Percentiles rank a stretch among this genome's conserved stretches.
phyloP scores from a whole-genome alignment of 2,888 invertebrate species.

The Apamea epomidion region DNA sequence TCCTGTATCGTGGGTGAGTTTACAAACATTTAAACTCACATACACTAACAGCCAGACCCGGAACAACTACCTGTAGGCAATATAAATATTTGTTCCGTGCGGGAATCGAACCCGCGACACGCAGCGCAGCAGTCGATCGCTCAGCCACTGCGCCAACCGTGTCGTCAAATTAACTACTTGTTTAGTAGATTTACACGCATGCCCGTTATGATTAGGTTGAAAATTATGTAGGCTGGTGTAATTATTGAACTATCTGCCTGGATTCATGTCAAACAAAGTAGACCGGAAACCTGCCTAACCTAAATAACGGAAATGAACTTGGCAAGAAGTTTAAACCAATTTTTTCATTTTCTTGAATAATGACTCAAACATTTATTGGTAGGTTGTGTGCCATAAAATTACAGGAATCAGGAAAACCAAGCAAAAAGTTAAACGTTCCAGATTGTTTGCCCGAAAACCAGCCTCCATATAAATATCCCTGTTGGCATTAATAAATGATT shows the following conservation, averaged over 20 bases:
- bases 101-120: too few relatives aligned
- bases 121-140: too few relatives aligned
- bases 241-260: background rate
- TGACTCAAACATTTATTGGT: too few relatives aligned
- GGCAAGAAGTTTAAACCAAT: background rate
- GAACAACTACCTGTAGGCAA: too few relatives aligned
- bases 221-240: background rate
- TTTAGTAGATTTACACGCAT: background rate
- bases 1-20: too few relatives aligned
- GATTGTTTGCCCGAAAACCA: background rate
- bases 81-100: too few relatives aligned
- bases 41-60: too few relatives aligned
- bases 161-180: background rate
- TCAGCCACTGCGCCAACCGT: too few relatives aligned
- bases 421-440: background rate
- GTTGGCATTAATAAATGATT: conserved; percentile 30
- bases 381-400: background rate
- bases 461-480: background rate
- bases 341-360: background rate
- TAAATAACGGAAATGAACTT: background rate
- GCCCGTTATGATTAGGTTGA: background rate
- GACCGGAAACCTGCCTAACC: too few relatives aligned
- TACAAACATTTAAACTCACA: too few relatives aligned
- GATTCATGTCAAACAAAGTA: background rate
- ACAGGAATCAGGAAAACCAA: background rate